Conservation (phyloP, 2,888 invertebrate genomes). For the Dysmachus trigonus region DNA sequence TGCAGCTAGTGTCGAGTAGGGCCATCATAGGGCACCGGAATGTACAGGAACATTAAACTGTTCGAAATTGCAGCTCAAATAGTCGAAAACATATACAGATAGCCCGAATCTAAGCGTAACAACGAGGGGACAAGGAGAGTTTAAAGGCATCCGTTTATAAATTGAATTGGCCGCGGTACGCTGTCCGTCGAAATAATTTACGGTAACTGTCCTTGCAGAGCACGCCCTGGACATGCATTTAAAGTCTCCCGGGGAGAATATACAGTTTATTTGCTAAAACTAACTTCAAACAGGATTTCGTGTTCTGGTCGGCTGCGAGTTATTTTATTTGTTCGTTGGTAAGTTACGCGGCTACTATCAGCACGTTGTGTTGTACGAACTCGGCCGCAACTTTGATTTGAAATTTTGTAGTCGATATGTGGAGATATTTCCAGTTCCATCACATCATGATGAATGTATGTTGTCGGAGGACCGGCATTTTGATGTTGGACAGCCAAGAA, state of each 20-base stretch:
- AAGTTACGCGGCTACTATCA: slow-evolving; percentile 43
- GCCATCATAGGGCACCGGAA: not conserved
- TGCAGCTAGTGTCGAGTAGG: not conserved
- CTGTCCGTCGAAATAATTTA: slow-evolving; percentile 46
- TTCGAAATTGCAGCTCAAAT: slow-evolving; percentile 13
- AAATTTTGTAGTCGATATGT: slow-evolving; percentile 34
- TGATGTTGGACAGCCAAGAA: not conserved
- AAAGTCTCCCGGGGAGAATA: slow-evolving; percentile 29
- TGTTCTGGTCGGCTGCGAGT: slow-evolving; percentile 11
- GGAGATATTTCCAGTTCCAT: slow-evolving; percentile 1
- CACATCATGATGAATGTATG: slow-evolving; percentile 29
- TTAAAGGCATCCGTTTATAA: slow-evolving; percentile 25
- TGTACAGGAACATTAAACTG: slow-evolving; percentile 22
- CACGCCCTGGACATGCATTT: slow-evolving; percentile 45
- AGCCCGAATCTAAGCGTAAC: not conserved
- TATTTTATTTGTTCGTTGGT: slow-evolving; percentile 23
- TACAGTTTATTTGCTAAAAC: slow-evolving; percentile 31
- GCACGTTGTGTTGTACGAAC: slow-evolving; percentile 45
- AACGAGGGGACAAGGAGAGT: slow-evolving; percentile 5
- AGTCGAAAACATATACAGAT: not conserved
- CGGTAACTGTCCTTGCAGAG: slow-evolving; percentile 38
- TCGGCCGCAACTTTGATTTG: slow-evolving; percentile 48
- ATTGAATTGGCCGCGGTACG: slow-evolving; percentile 45
- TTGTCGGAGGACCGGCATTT: not conserved
- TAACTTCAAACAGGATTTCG: slow-evolving; percentile 27